These are phyloP conservation scores for Stegodyphus mimosarum DNA, from an alignment of 1,140 invertebrate species.

Conservation along the genomic window DNA sequence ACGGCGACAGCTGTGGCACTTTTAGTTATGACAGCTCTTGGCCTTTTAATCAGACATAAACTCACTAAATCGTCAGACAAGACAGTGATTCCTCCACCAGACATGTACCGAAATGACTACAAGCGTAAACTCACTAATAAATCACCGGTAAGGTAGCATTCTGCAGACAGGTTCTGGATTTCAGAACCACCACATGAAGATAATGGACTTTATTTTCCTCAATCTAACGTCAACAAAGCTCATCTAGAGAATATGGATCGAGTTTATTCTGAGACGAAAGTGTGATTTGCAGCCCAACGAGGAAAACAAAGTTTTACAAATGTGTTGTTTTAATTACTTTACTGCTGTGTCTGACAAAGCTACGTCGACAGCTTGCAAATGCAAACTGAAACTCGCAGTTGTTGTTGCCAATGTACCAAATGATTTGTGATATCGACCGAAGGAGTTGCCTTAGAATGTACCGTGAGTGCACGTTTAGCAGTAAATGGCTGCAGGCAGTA, in stretches of 20 bases:
- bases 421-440: too few relatives aligned
- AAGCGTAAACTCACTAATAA: conserved; percentile 4
- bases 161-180: conserved; percentile 53
- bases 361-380: too few relatives aligned
- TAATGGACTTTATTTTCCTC: conserved; percentile 13
- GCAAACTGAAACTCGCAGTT: too few relatives aligned
- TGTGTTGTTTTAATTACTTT: too few relatives aligned
- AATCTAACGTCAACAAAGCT: background rate
- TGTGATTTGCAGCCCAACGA: background rate
- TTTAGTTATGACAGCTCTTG: conserved; percentile 10
- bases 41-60: background rate
- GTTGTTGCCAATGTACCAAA: too few relatives aligned
- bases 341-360: too few relatives aligned
- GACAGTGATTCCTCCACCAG: conserved; percentile 40
- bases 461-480: too few relatives aligned
- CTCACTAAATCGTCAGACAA: background rate
- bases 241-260: background rate
- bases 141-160: conserved; percentile 44
- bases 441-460: too few relatives aligned
- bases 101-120: conserved; percentile 35
- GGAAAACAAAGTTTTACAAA: too few relatives aligned
- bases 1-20: conserved; percentile 24
- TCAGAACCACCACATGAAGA: conserved; percentile 4
- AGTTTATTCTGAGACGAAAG: background rate
- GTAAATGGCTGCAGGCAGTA: too few relatives aligned